These are phyloP conservation scores for Lasius fuliginosus DNA, from an alignment of 2,888 invertebrate genomes.

Conservation along the genomic window DNA sequence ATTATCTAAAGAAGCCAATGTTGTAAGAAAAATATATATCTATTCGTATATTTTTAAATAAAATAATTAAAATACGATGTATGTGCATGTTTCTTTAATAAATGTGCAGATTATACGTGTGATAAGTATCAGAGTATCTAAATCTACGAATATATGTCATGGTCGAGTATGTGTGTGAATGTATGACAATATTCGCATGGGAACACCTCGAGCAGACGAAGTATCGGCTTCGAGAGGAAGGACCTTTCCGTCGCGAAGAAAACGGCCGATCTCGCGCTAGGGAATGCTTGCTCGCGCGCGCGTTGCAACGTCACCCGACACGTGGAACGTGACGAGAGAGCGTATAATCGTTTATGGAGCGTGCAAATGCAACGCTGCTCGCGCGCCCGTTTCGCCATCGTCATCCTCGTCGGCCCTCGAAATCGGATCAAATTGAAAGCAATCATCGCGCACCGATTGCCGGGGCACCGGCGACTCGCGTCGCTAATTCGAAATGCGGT, in stretches of 20 bases:
- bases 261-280: conserved; percentile 32
- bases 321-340: conserved; percentile 75
- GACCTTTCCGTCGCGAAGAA: conserved; percentile 35
- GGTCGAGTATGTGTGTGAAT: conserved; percentile 20
- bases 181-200: conserved; percentile 10
- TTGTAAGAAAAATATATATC: not conserved
- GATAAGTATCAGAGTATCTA: conserved; percentile 11
- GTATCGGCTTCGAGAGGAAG: conserved; percentile 3
- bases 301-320: conserved; percentile 52
- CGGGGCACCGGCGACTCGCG: not conserved
- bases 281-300: conserved; percentile 30
- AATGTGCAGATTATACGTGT: conserved; percentile 1
- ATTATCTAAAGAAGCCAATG: not conserved
- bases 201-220: not conserved
- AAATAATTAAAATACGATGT: conserved; percentile 19
- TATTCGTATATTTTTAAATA: not conserved
- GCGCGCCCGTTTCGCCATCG: not conserved
- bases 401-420: conserved; percentile 27
- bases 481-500: conserved; percentile 35
- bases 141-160: conserved; percentile 7
- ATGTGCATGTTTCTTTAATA: not conserved
- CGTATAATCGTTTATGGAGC: conserved; percentile 76
- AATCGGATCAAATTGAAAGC: conserved; percentile 57
- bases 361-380: conserved; percentile 62
- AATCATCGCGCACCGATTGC: conserved; percentile 47